Evolutionary conservation across 1,140 invertebrate species (phyloP).

Genomic region (Manduca sexta): DNA sequence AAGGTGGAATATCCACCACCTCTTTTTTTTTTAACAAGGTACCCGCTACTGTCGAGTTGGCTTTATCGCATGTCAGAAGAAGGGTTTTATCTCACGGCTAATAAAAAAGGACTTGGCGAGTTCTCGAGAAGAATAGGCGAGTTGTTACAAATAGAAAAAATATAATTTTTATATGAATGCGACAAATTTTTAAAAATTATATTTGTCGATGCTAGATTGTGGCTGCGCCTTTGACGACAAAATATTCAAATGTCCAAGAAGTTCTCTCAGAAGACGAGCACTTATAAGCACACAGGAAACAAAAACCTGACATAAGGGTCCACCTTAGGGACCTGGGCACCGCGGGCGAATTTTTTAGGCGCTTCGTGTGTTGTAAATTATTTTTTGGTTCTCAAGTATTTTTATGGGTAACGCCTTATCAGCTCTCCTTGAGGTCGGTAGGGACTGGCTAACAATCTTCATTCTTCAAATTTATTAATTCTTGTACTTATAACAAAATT

Average conservation of each 20-base stretch:
- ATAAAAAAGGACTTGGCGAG: conserved; percentile 38
- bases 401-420: no score
- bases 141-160: conserved; percentile 24
- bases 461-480: no score
- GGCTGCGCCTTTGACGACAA: conserved; percentile 19
- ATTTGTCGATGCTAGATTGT: conserved; percentile 28
- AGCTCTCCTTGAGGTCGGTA: no score
- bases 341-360: no score
- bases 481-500: no score
- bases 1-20: neutral
- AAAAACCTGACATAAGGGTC: no score
- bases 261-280: conserved; percentile 28
- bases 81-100: conserved; percentile 36
- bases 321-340: no score
- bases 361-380: no score
- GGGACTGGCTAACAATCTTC: no score
- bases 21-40: conserved; percentile 24
- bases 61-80: conserved; percentile 36
- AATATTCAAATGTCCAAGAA: conserved; percentile 38
- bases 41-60: conserved; percentile 33
- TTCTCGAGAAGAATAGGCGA: conserved; percentile 46
- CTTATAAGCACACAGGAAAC: neutral
- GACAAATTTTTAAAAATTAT: conserved; percentile 20
- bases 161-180: conserved; percentile 8
- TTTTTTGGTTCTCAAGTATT: no score